These are phyloP conservation scores for Tuta absoluta DNA, from an alignment of 2,888 invertebrate genomes.

Conservation along the genomic window DNA sequence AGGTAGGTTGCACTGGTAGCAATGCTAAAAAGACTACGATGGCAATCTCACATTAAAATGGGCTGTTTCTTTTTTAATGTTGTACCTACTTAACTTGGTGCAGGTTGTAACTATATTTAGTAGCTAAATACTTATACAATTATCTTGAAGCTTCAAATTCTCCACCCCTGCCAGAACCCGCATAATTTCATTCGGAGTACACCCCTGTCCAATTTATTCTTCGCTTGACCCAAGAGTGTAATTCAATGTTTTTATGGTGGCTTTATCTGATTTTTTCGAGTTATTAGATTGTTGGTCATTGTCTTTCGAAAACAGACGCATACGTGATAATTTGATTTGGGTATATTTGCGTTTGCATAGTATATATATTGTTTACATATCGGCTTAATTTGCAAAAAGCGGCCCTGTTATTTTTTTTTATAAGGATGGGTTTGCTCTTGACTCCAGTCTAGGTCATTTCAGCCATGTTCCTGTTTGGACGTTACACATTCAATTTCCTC, in stretches of 20 bases:
- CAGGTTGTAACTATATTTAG: too few species aligned
- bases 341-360: not conserved
- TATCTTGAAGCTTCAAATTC: not conserved
- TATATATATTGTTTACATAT: too few species aligned
- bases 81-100: too few species aligned
- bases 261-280: conserved; percentile 24
- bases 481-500: too few species aligned
- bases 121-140: not conserved
- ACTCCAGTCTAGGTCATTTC: too few species aligned
- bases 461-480: too few species aligned
- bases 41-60: too few species aligned
- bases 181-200: conserved; percentile 54
- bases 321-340: not conserved
- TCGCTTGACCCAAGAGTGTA: conserved; percentile 44
- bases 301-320: not conserved
- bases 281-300: conserved; percentile 13
- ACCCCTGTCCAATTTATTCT: conserved; percentile 55
- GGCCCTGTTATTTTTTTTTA: too few species aligned
- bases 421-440: too few species aligned
- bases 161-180: conserved; percentile 34
- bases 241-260: conserved; percentile 36
- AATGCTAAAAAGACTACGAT: too few species aligned
- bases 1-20: too few species aligned
- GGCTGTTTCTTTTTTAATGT: too few species aligned
- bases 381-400: not conserved